phyloP scores from a whole-genome alignment of 2,113 vertebrate genomes.

The Rhineura floridana region DNA sequence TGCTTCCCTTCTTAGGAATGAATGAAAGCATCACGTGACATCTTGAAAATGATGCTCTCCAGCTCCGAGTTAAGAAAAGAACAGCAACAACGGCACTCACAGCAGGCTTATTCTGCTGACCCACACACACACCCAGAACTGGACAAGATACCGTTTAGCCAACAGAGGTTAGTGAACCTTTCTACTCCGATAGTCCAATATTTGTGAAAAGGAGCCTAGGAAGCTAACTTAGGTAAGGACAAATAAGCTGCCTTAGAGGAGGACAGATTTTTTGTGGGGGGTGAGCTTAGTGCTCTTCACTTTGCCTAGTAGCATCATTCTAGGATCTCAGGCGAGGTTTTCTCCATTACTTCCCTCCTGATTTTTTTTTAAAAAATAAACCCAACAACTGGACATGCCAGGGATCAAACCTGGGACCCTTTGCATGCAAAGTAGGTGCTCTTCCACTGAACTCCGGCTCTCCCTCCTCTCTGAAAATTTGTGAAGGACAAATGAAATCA shows the following conservation, averaged over 20 bases:
- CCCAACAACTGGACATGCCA: background rate
- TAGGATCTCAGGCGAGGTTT: background rate
- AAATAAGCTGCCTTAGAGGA: background rate
- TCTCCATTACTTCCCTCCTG: background rate
- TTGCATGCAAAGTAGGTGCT: background rate
- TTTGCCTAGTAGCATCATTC: background rate
- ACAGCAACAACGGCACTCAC: background rate
- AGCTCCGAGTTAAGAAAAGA: background rate
- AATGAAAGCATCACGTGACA: background rate
- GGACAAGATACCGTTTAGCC: background rate
- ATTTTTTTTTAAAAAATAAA: background rate
- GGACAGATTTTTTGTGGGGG: background rate
- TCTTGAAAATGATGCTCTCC: background rate
- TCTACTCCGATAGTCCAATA: rapidly evolving
- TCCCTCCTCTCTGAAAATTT: background rate
- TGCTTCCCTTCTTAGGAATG: background rate
- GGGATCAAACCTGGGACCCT: background rate
- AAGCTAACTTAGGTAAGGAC: too few relatives aligned
- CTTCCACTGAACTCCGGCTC: background rate
- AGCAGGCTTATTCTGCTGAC: background rate
- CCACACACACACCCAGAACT: background rate
- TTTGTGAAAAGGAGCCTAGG: background rate
- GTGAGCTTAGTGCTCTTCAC: background rate
- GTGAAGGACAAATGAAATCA: background rate
- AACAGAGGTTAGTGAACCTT: rapidly evolving